A percentile compares a stretch with the other conserved stretches of the same genome.
Conservation (phyloP, 37 sponge, comb jelly and placozoan genomes). For the Beroe ovata region DNA sequence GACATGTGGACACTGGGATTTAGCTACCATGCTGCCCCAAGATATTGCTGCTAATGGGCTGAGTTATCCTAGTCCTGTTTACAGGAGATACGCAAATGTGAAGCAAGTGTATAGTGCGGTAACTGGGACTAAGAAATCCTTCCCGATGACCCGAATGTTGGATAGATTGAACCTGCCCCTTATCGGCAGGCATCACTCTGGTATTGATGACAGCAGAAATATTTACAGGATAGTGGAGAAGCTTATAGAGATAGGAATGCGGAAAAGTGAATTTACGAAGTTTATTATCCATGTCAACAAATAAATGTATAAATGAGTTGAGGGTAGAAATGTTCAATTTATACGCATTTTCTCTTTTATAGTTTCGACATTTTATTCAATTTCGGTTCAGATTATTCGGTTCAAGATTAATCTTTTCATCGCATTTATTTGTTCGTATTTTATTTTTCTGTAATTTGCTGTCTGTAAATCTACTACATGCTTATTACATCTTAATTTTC, state of each 20-base stretch:
- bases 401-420: too few relatives aligned
- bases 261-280: not conserved
- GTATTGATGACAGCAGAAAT: conserved; percentile 51
- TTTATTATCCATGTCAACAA: not conserved
- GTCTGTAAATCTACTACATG: too few relatives aligned
- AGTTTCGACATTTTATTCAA: too few relatives aligned
- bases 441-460: too few relatives aligned
- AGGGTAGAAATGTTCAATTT: too few relatives aligned
- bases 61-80: conserved; percentile 1
- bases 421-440: too few relatives aligned
- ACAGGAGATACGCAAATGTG: conserved; percentile 8
- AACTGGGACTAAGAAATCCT: not conserved
- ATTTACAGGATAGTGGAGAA: conserved; percentile 49
- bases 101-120: not conserved
- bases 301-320: too few relatives aligned
- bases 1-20: conserved; percentile 59
- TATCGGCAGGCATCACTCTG: conserved; percentile 39
- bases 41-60: conserved; percentile 5
- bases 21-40: conserved; percentile 18
- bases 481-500: too few relatives aligned
- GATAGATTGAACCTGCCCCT: not conserved
- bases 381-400: too few relatives aligned
- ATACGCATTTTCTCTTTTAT: too few relatives aligned
- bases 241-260: conserved; percentile 5
- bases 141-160: conserved; percentile 17